These are phyloP conservation scores for Mythimna impura DNA, from an alignment of 2,888 invertebrate genomes.

Conservation along the genomic window DNA sequence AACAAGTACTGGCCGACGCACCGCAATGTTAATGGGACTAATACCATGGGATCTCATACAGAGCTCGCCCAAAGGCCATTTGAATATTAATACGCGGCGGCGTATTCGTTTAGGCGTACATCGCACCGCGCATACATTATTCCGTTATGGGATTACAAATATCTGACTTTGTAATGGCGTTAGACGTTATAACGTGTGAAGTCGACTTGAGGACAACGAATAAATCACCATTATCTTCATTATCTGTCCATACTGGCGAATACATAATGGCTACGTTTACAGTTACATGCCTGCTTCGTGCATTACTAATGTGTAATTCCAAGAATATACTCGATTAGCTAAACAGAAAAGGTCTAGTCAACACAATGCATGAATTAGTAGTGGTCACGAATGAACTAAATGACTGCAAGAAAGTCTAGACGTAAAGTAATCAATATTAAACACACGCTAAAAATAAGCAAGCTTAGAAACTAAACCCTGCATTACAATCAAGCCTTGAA, in stretches of 20 bases:
- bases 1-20: slow-evolving; percentile 71
- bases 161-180: slow-evolving; percentile 69
- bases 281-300: slow-evolving; percentile 59
- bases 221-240: slow-evolving; percentile 67
- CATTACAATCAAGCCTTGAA: slow-evolving; percentile 5
- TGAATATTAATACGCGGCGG: slow-evolving; percentile 85
- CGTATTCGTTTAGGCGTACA: slow-evolving; percentile 78
- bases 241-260: slow-evolving; percentile 62
- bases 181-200: slow-evolving; percentile 68
- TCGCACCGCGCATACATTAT: slow-evolving; percentile 79
- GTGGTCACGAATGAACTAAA: slow-evolving; percentile 61
- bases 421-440: slow-evolving; percentile 58
- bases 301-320: slow-evolving; percentile 55
- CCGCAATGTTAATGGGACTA: slow-evolving; percentile 81
- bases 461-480: slow-evolving; percentile 8
- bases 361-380: slow-evolving; percentile 58
- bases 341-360: slow-evolving; percentile 58
- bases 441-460: slow-evolving; percentile 46
- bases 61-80: slow-evolving; percentile 82
- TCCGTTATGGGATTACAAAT: slow-evolving; percentile 78
- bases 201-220: slow-evolving; percentile 64
- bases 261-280: slow-evolving; percentile 57
- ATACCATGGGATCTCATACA: slow-evolving; percentile 79
- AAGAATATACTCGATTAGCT: slow-evolving; percentile 54
- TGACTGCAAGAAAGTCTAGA: slow-evolving; percentile 59